Conservation (phyloP, 2,888 invertebrate species). For the Meta bourneti region DNA sequence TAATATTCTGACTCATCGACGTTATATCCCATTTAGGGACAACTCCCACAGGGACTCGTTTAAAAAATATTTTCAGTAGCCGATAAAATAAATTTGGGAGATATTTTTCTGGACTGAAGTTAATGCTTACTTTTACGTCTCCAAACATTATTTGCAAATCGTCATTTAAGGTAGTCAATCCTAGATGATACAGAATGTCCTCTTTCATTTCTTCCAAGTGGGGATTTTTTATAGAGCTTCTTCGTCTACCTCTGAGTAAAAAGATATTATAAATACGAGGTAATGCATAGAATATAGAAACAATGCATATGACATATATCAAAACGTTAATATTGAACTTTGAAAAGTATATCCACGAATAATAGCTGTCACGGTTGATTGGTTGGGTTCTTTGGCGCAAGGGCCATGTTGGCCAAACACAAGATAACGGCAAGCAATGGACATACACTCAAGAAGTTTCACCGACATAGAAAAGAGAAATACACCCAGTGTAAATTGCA, state of each 20-base stretch:
- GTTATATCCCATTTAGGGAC: neutral
- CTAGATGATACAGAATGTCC: constrained; percentile 79
- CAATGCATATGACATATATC: neutral
- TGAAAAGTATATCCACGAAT: no score
- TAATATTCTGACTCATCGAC: no score
- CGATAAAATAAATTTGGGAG: neutral
- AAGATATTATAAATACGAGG: neutral
- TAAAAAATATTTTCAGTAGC: no score
- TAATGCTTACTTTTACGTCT: constrained; percentile 80
- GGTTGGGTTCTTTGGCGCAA: no score
- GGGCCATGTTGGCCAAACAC: no score
- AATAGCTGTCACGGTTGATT: no score
- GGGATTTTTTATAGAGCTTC: constrained; percentile 55
- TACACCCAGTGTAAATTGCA: no score
- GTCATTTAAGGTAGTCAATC: constrained; percentile 78
- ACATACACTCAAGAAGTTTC: no score
- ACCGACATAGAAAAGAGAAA: no score
- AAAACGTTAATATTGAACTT: no score
- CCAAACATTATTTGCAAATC: constrained; percentile 80
- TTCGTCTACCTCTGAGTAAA: constrained; percentile 9
- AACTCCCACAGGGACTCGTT: neutral
- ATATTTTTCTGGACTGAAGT: neutral
- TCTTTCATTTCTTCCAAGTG: constrained; percentile 76
- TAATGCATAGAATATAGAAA: neutral
- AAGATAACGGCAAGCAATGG: no score